Evolutionary conservation across 2,888 invertebrate genomes (phyloP), one percentile per base, ranked within the genome.

Genomic region (Gymnosoma rotundatum): DNA sequence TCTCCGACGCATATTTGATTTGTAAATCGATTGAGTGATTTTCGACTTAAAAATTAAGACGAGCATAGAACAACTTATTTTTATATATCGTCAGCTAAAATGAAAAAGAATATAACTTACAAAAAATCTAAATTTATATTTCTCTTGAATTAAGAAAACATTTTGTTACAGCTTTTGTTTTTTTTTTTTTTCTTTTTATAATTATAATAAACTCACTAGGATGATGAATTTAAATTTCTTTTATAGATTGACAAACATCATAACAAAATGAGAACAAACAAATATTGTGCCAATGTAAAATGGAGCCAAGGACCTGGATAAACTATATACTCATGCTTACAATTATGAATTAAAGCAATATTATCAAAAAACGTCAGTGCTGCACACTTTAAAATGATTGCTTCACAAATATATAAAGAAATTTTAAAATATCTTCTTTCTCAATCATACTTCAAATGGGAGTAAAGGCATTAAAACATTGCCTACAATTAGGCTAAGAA

Each of bases 401-500:
- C 56, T 66, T 56, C 12, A 36, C 32, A 18, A 32, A 58, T 32
- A 5, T 14, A 75, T 1, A 45, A 18, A 75, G 56, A 56, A 63
- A 38, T 36, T 21, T 16, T 20, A 21, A 9, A 36, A n/a, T 8
- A 48, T 18, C 42, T 36, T 70, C 10, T 54, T 32, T 25, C 12
- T 16, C 38, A 18, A 18, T 67, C 21, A 36, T 18, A 48, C 20
- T 25, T 36, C 16, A 25, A 56, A 16, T 56, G 50, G 50, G 60
- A 38, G 38, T 69, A 18, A 50, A 52, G 75, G 75, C 75, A 42
- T 50, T 25, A 32, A 36, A 60, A 38, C 45, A 38, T 60, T 75
- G 70, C 72, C 72, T 79, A 66, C 54, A 72, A 18, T 38, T 73
- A 66, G 60, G 80, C 74, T 48, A 38, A 73, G 18, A 73, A 67